A percentile compares a stretch with the other conserved stretches of the same genome.
Evolutionary conservation across 2,113 vertebrate genomes (phyloP).

Genomic region (Struthidea cinerea): DNA sequence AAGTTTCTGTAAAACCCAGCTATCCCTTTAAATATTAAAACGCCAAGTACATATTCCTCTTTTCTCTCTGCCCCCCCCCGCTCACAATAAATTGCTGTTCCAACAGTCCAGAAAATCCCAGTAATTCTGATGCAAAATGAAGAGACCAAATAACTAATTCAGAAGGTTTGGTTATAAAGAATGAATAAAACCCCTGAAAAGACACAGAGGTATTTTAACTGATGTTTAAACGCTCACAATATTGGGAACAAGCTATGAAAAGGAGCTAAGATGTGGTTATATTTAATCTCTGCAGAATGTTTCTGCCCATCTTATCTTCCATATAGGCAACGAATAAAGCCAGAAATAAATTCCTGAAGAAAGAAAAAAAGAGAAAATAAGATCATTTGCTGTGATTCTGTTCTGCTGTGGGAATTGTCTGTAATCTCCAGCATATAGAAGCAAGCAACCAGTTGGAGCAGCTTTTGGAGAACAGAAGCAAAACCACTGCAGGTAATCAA

Average conservation of each 20-base stretch:
- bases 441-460: neutral
- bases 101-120: neutral
- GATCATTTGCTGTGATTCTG: neutral
- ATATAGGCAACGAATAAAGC: neutral
- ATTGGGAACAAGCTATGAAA: neutral
- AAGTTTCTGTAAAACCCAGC: neutral
- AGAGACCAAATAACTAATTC: neutral
- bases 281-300: neutral
- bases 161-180: neutral
- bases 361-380: neutral
- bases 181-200: neutral
- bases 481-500: neutral
- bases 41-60: neutral
- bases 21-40: neutral
- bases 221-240: neutral
- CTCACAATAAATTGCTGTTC: neutral
- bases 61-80: neutral
- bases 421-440: neutral
- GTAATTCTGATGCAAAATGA: neutral
- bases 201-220: neutral
- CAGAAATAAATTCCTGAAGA: neutral
- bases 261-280: neutral
- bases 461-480: neutral
- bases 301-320: neutral
- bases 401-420: neutral